Evolutionary conservation across 2,113 vertebrate genomes (phyloP).

Genomic region (Syngnathus floridae): DNA sequence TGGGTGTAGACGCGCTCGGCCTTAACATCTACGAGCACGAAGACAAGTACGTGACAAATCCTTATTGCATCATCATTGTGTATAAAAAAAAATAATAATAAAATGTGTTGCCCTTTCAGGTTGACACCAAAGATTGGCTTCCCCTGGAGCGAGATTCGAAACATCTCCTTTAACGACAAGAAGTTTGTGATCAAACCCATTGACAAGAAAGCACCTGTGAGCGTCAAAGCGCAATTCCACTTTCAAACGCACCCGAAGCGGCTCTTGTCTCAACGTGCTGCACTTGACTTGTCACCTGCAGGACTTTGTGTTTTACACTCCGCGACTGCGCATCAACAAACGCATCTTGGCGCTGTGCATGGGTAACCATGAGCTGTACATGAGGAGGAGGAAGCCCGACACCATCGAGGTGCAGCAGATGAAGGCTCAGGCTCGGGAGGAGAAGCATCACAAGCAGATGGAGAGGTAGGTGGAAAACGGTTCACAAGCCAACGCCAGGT

Average conservation of each 20-base stretch:
- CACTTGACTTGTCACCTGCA: slow-evolving; percentile 35
- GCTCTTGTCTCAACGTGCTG: too few species aligned
- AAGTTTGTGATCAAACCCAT: slow-evolving; percentile 99
- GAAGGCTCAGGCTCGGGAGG: slow-evolving; percentile 96
- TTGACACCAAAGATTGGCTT: slow-evolving; percentile 97
- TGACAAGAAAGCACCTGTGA: slow-evolving; percentile 97
- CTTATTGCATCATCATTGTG: background rate
- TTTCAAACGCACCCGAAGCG: background rate
- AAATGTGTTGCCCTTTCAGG: slow-evolving; percentile 53
- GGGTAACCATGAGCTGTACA: slow-evolving; percentile 98
- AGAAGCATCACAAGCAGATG: slow-evolving; percentile 97
- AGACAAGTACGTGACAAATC: slow-evolving; percentile 83
- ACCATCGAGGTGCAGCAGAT: slow-evolving; percentile 98
- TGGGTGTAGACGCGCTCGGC: slow-evolving; percentile 92
- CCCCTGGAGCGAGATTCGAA: slow-evolving; percentile 97
- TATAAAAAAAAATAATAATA: background rate
- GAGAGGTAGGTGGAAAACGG: slow-evolving; percentile 77
- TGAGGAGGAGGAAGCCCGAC: slow-evolving; percentile 95
- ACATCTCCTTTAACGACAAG: slow-evolving; percentile 98
- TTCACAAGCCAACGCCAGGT: background rate
- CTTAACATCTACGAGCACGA: slow-evolving; percentile 97
- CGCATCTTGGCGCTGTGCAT: slow-evolving; percentile 94
- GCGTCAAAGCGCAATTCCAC: slow-evolving; percentile 20
- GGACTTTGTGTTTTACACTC: slow-evolving; percentile 98
- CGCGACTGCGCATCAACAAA: slow-evolving; percentile 95